Percentiles rank a stretch among this genome's conserved stretches.
phyloP scores from a whole-genome alignment of 2,888 invertebrate genomes.

The Hyalella azteca region DNA sequence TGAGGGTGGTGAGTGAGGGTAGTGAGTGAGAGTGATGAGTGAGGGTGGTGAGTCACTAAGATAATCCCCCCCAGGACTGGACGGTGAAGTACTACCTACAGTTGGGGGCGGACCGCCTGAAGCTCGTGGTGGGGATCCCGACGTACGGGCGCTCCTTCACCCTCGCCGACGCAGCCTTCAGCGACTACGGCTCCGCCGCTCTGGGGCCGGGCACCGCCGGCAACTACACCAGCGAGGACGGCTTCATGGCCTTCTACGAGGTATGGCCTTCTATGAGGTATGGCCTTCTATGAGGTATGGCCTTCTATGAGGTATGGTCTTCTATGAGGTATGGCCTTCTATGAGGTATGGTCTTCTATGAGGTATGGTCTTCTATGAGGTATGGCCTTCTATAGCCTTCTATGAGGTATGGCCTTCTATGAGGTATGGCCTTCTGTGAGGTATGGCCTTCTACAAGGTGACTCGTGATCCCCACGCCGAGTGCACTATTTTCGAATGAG shows the following conservation, averaged over 20 bases:
- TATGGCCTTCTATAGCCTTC: not conserved
- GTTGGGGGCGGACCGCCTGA: conserved; percentile 62
- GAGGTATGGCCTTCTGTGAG: no score
- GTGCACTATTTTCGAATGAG: no score
- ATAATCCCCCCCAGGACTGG: conserved; percentile 62
- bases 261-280: not conserved
- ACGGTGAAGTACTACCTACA: conserved; percentile 63
- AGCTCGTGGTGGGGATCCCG: conserved; percentile 64
- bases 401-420: not conserved
- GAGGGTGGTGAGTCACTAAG: no score
- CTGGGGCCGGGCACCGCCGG: conserved; percentile 91
- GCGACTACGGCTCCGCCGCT: conserved; percentile 84
- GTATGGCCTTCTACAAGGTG: no score
- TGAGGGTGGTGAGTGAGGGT: no score
- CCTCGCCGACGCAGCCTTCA: conserved; percentile 81
- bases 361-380: not conserved
- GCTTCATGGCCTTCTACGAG: conserved; percentile 10
- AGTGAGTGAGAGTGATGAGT: no score
- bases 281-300: conserved; percentile 66
- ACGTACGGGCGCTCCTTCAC: conserved; percentile 86
- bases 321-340: not conserved
- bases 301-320: conserved; percentile 83
- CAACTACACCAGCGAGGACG: conserved; percentile 88
- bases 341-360: not conserved
- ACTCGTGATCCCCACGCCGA: no score